Conservation (phyloP, 2,888 invertebrate genomes). For the Sarcophaga subvicina region DNA sequence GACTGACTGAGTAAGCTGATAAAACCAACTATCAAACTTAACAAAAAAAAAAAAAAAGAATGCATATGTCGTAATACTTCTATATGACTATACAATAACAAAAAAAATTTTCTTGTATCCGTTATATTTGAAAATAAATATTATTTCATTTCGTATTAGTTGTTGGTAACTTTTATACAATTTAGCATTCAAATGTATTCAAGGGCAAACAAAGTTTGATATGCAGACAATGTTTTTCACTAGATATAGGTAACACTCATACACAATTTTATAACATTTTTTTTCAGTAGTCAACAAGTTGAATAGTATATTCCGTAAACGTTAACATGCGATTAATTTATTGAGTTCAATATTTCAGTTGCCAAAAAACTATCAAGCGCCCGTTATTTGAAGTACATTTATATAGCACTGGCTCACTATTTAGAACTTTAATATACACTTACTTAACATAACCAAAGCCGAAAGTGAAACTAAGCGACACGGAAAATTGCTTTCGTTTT, state of each 20-base stretch:
- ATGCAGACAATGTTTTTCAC: constrained; percentile 55
- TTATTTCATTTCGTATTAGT: not conserved
- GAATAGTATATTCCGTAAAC: constrained; percentile 23
- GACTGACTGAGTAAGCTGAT: constrained; percentile 38
- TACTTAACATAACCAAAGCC: not conserved
- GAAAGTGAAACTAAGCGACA: not conserved
- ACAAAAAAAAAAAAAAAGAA: constrained; percentile 19
- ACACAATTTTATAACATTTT: constrained; percentile 33
- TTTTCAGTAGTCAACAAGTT: constrained; percentile 59
- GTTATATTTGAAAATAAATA: constrained; percentile 47
- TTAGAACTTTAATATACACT: not conserved
- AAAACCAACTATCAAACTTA: constrained; percentile 10
- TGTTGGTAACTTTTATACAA: constrained; percentile 27
- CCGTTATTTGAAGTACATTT: not conserved
- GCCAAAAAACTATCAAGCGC: not conserved
- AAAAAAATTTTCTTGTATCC: constrained; percentile 25
- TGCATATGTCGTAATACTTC: not conserved
- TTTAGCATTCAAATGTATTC: constrained; percentile 59
- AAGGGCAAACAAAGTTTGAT: constrained; percentile 61
- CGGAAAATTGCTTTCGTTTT: too few relatives aligned
- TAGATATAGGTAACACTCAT: not conserved
- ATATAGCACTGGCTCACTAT: not conserved
- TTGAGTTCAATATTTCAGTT: not conserved
- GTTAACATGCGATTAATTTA: constrained; percentile 34
- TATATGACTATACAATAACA: not conserved